Evolutionary conservation across 2,888 invertebrate genomes (phyloP).

Genomic region (Conchocele bisecta): DNA sequence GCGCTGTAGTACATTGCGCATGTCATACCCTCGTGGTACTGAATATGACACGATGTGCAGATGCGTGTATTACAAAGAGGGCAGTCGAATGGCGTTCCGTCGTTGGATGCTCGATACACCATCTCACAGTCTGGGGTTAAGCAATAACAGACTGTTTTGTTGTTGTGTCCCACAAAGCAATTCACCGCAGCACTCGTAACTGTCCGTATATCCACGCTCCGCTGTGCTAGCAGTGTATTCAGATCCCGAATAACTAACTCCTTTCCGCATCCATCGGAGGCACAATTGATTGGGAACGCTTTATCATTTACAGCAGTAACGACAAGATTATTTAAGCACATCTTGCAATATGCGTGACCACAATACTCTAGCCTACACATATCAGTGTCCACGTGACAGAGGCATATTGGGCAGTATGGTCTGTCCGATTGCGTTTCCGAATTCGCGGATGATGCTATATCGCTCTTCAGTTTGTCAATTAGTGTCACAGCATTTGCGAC

Average conservation of each 20-base stretch:
- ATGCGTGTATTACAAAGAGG: conserved; percentile 60
- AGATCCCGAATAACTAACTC: conserved; percentile 66
- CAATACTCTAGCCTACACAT: conserved; percentile 74
- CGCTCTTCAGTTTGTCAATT: too few relatives aligned
- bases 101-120: conserved; percentile 67
- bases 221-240: conserved; percentile 37
- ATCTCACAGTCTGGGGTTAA: conserved; percentile 74
- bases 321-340: conserved; percentile 65
- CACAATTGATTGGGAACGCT: conserved; percentile 72
- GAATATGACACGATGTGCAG: conserved; percentile 72
- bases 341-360: conserved; percentile 76
- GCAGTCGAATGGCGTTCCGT: conserved; percentile 60
- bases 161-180: conserved; percentile 61
- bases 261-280: conserved; percentile 64
- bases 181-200: conserved; percentile 61
- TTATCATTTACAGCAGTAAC: conserved; percentile 55
- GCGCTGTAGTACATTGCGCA: conserved; percentile 66
- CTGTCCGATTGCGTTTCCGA: too few relatives aligned
- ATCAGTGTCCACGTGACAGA: conserved; percentile 67
- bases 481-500: too few relatives aligned
- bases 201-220: conserved; percentile 35
- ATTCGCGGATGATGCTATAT: too few relatives aligned
- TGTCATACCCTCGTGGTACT: conserved; percentile 72
- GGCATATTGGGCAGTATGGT: conserved; percentile 74
- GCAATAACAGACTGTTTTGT: conserved; percentile 66